Evolutionary conservation across 2,888 invertebrate genomes (phyloP).

Genomic region (Pollenia angustigena): DNA sequence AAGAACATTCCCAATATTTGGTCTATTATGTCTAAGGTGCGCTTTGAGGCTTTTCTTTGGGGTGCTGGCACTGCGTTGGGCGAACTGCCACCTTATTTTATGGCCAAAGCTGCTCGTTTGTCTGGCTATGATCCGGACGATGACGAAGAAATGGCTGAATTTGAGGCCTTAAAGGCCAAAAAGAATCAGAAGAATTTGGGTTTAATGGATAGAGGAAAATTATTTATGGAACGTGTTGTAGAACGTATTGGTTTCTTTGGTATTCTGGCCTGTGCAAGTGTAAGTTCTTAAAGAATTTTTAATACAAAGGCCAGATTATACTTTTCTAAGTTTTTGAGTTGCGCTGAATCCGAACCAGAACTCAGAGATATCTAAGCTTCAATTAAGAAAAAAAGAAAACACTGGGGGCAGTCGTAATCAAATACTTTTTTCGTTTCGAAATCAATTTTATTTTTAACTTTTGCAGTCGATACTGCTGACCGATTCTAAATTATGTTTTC

Average conservation of each 20-base stretch:
- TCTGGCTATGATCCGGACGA: slow-evolving; percentile 87
- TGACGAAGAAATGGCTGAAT: slow-evolving; percentile 90
- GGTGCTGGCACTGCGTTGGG: slow-evolving; percentile 99
- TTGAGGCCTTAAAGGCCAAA: slow-evolving; percentile 89
- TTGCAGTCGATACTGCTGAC: too few relatives aligned
- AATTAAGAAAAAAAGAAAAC: too few relatives aligned
- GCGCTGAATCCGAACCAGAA: too few relatives aligned
- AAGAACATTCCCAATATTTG: slow-evolving; percentile 91
- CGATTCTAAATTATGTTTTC: too few relatives aligned
- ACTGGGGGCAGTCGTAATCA: too few relatives aligned
- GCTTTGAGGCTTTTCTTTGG: slow-evolving; percentile 99
- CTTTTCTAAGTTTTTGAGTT: not conserved
- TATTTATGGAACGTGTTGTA: slow-evolving; percentile 94
- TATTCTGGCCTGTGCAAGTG: slow-evolving; percentile 97
- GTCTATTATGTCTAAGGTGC: slow-evolving; percentile 97
- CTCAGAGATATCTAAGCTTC: too few relatives aligned
- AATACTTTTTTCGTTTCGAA: too few relatives aligned
- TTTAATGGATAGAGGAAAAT: slow-evolving; percentile 90
- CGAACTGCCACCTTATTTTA: slow-evolving; percentile 99
- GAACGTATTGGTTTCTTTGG: slow-evolving; percentile 98
- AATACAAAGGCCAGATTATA: not conserved
- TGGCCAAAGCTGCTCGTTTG: slow-evolving; percentile 97
- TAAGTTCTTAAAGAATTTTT: slow-evolving; percentile 84
- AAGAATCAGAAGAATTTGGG: slow-evolving; percentile 86
- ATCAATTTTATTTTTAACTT: too few relatives aligned